Conservation (phyloP, 1,140 invertebrate genomes). For the Eciton burchellii region DNA sequence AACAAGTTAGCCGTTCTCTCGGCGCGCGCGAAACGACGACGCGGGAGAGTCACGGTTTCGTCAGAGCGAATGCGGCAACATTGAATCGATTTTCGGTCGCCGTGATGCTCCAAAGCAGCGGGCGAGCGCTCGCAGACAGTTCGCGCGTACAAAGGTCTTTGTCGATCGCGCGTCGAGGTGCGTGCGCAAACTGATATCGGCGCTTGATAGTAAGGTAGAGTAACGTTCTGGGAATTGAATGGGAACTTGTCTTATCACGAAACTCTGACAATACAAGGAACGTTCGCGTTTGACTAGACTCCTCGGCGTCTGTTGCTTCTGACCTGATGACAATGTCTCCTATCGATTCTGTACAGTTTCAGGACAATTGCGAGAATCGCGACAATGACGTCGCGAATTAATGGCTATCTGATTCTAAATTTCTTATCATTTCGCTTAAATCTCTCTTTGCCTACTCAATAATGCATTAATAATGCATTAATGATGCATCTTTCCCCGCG, state of each 20-base stretch:
- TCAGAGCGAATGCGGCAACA: neutral
- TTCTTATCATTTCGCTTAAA: no score
- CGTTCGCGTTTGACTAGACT: neutral
- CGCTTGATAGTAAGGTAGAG: neutral
- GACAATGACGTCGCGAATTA: no score
- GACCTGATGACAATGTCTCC: neutral
- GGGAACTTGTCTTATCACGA: no score
- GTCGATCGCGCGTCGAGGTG: neutral
- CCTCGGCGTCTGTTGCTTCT: neutral
- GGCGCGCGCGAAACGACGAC: constrained; percentile 17
- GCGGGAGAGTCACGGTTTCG: constrained; percentile 1
- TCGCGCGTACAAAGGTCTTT: neutral
- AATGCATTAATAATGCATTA: no score
- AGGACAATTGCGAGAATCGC: no score
- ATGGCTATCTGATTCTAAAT: no score
- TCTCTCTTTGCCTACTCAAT: no score
- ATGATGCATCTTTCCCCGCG: neutral
- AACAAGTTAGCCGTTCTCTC: constrained; percentile 64
- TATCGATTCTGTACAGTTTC: no score
- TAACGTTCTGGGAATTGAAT: no score
- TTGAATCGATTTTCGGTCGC: constrained; percentile 36
- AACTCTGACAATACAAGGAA: neutral
- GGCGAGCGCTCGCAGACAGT: neutral
- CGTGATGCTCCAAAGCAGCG: neutral
- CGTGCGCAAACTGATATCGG: neutral